Percentiles rank a stretch among this genome's conserved stretches.
phyloP scores from a whole-genome alignment of 1,140 invertebrate genomes.

The Metaphire vulgaris region DNA sequence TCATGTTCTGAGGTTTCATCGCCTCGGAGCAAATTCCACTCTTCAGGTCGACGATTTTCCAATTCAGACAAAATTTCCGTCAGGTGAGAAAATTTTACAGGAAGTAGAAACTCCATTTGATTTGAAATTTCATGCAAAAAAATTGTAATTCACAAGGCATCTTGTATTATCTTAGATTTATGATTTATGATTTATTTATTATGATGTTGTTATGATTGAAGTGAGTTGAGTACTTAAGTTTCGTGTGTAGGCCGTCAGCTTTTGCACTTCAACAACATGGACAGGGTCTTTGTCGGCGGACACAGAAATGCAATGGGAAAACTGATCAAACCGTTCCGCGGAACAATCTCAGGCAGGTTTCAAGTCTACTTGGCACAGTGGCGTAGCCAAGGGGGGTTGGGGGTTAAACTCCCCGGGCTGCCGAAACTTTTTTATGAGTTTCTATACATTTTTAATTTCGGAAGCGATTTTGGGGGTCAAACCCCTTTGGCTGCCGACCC shows the following conservation, averaged over 20 bases:
- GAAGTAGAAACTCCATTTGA: too few relatives aligned
- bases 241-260: slow-evolving; percentile 81
- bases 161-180: too few relatives aligned
- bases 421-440: neutral
- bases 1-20: slow-evolving; percentile 81
- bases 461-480: too few relatives aligned
- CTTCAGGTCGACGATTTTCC: slow-evolving; percentile 80
- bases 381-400: neutral
- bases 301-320: slow-evolving; percentile 62
- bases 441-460: neutral
- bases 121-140: too few relatives aligned
- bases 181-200: too few relatives aligned
- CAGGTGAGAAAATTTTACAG: slow-evolving; percentile 35
- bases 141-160: too few relatives aligned
- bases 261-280: slow-evolving; percentile 85
- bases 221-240: too few relatives aligned
- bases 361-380: too few relatives aligned
- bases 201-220: too few relatives aligned
- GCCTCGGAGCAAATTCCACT: slow-evolving; percentile 79
- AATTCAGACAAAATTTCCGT: slow-evolving; percentile 37
- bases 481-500: too few relatives aligned
- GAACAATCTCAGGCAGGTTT: slow-evolving; percentile 80
- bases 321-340: slow-evolving; percentile 70
- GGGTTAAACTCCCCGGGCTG: neutral
- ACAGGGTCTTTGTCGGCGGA: slow-evolving; percentile 81